These are phyloP conservation scores for Corvus hawaiiensis DNA, from an alignment of 2,113 vertebrate species.

Conservation along the genomic window DNA sequence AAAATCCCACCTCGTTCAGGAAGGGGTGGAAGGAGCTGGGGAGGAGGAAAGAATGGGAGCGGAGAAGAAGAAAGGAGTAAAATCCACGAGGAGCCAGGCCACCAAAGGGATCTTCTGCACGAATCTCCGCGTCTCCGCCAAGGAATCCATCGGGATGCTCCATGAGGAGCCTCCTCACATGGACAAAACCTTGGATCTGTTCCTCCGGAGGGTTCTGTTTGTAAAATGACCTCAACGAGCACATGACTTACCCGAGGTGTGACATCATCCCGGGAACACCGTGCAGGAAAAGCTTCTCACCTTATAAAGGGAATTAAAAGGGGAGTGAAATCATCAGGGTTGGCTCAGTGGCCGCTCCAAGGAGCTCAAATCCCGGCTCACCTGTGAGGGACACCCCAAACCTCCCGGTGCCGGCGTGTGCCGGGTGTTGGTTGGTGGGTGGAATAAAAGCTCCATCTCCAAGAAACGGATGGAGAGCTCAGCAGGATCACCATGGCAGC, in stretches of 20 bases:
- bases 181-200: accelerated
- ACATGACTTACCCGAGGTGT: background rate
- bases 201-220: background rate
- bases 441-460: background rate
- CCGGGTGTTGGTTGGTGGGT: background rate
- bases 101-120: background rate
- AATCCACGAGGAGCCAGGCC: background rate
- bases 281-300: background rate
- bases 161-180: accelerated
- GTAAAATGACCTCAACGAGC: background rate
- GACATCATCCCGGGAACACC: background rate
- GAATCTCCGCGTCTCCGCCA: background rate
- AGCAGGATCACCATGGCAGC: background rate
- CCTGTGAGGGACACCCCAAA: background rate
- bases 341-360: background rate
- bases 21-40: background rate
- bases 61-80: background rate
- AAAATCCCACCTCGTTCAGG: background rate
- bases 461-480: background rate
- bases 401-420: accelerated
- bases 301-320: background rate
- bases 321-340: background rate
- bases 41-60: background rate
- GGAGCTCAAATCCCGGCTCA: background rate
- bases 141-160: background rate